Evolutionary conservation across 2,888 invertebrate species (phyloP), one percentile per base, ranked within the genome.

Genomic region (Clitarchus hookeri): DNA sequence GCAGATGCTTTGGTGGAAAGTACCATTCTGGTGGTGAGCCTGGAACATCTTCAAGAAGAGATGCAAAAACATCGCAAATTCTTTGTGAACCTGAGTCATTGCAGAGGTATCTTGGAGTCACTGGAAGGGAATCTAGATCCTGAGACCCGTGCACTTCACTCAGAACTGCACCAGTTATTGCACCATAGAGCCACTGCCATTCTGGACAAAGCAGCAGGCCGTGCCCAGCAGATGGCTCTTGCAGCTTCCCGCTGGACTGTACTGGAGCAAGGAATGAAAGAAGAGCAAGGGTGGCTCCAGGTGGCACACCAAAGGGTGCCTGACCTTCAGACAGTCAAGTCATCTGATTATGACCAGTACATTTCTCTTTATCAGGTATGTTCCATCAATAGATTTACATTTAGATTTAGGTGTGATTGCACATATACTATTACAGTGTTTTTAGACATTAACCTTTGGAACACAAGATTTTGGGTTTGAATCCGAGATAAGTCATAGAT

Each of bases 61-160:
- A 96, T 97, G 92, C 97, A 97, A 89, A 97, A 96, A 90, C 97
- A 97, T 89, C 93, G 97, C 78, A 97, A 96, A 90, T 97, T 97
- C 93, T 97, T 97, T 90, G 96, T 97, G 0, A 97, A 97, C 89
- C 91, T 98, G 13, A 97, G 97, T 89, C 97, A 97, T 88, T 97
- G 97, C 90, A 94, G 96, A 89, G 96, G 96, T 19, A 96, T 97
- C 89, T 92, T 98, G 78, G 97, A 97, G 91, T 97, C 97, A 0
- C 91, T 97, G 44, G 97, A 97, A 91, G 95, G 95, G 88, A 96
- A 97, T 90, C 92, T 97, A 78, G 97, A 97, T 89, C 93, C 93
- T 77, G 97, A 97, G 91, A 97, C 97, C 0, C 93, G 96, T 88
- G 93, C 94, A 25, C 94, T 94, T 89, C 95, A 96, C 90, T 94